Evolutionary conservation across 2,888 invertebrate species (phyloP), one percentile per base, ranked within the genome.

Genomic region (Carabus problematicus): DNA sequence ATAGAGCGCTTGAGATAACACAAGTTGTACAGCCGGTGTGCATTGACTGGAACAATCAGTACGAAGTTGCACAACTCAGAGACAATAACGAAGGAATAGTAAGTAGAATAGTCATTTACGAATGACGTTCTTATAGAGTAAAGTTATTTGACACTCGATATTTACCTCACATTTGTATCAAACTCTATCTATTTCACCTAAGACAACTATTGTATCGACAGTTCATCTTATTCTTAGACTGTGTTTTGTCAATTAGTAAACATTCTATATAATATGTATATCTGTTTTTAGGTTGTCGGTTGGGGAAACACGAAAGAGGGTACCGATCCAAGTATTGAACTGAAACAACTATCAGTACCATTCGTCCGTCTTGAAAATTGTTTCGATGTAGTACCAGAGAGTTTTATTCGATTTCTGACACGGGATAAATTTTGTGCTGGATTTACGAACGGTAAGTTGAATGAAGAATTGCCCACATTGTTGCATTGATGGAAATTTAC

Each of bases 21-120:
- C 70, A 72, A 41, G 74, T 77, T 9, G 78, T 82, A 8, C 78
- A 78, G 66, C 80, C 81, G n/a, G 77, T 82, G 8, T 82, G 82
- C 71, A 72, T 78, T 2, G 76, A 77, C 18, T 76, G 75, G 75
- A 58, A 72, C 56, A 70, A 67, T n/a, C n/a, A 16, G 2, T 73
- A 52, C 29, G 71, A 67, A 39, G 64, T 72, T 1, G 8, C 70
- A 14, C 55, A 72, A 69, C 42, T 72, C 7, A 45, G 29, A 18
- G 55, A 40, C 8, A 47, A 66, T 49, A 61, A 67, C 18, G 59
- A 49, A 29, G 78, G 78, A 52, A 71, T 74, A 58, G 78, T 78
- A 75, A 1, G 76, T 82, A n/a, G n/a, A n/a, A n/a, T n/a, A n/a
- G n/a, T n/a, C n/a, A n/a, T n/a, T n/a, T n/a, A n/a, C n/a, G n/a